phyloP scores from a whole-genome alignment of 2,113 vertebrate species.

The Ptyas mucosa region DNA sequence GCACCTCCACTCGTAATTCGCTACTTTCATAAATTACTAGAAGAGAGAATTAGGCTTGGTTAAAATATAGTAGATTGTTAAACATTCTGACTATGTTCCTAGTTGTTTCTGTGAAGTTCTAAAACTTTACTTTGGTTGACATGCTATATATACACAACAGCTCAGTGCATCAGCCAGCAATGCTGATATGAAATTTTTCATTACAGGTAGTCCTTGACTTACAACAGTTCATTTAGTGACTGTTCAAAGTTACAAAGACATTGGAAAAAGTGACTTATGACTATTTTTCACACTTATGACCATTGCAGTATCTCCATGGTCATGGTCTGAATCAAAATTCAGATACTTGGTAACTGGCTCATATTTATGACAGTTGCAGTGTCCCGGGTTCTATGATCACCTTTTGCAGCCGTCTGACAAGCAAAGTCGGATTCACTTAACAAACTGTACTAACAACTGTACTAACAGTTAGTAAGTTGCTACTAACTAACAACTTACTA shows the following conservation, averaged over 20 bases:
- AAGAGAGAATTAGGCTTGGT: slow-evolving; percentile 32
- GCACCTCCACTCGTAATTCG: slow-evolving; percentile 23
- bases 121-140: slow-evolving; percentile 7
- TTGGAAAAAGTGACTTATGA: not conserved
- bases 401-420: not conserved
- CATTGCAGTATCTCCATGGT: not conserved
- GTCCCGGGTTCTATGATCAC: not conserved
- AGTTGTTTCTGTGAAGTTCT: not conserved
- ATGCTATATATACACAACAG: slow-evolving; percentile 15
- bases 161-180: not conserved
- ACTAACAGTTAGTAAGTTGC: too few species aligned
- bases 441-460: not conserved
- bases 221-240: not conserved
- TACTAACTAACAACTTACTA: not conserved
- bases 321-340: not conserved
- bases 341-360: not conserved
- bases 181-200: not conserved
- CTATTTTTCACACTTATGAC: not conserved
- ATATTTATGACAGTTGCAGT: not conserved
- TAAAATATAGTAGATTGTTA: slow-evolving; percentile 12
- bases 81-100: not conserved
- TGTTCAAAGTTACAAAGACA: not conserved
- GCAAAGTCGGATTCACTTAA: not conserved
- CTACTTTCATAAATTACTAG: slow-evolving; percentile 49
- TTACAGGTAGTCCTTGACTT: not conserved